Evolutionary conservation across 2,113 vertebrate species (phyloP).

Genomic region (Hypanus sabinus): DNA sequence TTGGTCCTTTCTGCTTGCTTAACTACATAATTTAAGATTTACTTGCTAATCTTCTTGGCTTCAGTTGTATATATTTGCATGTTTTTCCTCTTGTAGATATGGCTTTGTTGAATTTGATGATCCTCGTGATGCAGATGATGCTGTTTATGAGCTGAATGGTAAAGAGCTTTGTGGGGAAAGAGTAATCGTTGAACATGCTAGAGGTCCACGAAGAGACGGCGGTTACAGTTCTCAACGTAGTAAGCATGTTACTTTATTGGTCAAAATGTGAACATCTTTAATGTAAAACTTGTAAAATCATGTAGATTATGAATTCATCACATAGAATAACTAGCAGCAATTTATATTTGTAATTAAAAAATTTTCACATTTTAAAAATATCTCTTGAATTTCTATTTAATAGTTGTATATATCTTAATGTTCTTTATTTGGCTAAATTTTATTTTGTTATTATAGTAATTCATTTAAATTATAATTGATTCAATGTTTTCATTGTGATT

Average conservation of each 20-base stretch:
- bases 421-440: slow-evolving; percentile 31
- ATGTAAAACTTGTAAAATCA: slow-evolving; percentile 23
- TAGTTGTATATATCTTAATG: slow-evolving; percentile 19
- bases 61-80: background rate
- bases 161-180: slow-evolving; percentile 92
- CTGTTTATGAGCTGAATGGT: slow-evolving; percentile 91
- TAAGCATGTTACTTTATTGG: slow-evolving; percentile 59
- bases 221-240: slow-evolving; percentile 79
- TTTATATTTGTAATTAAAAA: slow-evolving; percentile 1
- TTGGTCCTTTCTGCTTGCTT: background rate
- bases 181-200: slow-evolving; percentile 70
- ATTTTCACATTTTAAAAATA: background rate
- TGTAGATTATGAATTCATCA: background rate
- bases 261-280: slow-evolving; percentile 5
- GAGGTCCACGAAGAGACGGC: slow-evolving; percentile 76
- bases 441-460: slow-evolving; percentile 50
- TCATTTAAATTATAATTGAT: slow-evolving; percentile 54
- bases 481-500: slow-evolving; percentile 63
- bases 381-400: slow-evolving; percentile 23
- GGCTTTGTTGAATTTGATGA: slow-evolving; percentile 97
- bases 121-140: slow-evolving; percentile 87
- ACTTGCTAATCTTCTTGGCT: background rate
- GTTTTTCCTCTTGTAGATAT: slow-evolving; percentile 59
- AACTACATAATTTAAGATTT: background rate
- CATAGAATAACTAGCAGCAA: slow-evolving; percentile 12